Percentiles rank a stretch among this genome's conserved stretches.
phyloP scores from a whole-genome alignment of 53 echinoderm and acorn worm genomes.

The Holothuria scabra region DNA sequence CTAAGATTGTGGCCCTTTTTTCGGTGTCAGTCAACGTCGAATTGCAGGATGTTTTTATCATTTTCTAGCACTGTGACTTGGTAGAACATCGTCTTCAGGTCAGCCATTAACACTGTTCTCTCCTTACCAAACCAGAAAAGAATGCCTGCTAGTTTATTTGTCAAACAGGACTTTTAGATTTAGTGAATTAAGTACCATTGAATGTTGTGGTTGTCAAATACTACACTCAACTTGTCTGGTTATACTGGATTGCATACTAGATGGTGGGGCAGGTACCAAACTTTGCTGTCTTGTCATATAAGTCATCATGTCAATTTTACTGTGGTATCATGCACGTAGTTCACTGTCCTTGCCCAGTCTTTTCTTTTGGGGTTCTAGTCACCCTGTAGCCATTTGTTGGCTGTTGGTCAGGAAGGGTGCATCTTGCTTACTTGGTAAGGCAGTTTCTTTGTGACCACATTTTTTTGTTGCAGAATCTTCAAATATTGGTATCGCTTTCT shows the following conservation, averaged over 20 bases:
- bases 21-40: slow-evolving; percentile 31
- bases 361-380: background rate
- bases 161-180: slow-evolving; percentile 42
- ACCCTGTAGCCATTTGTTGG: background rate
- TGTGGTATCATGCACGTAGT: too few species aligned
- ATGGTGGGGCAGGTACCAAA: slow-evolving; percentile 51
- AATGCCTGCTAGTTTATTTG: slow-evolving; percentile 49
- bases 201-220: slow-evolving; percentile 22
- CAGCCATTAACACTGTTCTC: slow-evolving; percentile 64
- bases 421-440: background rate
- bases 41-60: slow-evolving; percentile 59
- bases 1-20: slow-evolving; percentile 39
- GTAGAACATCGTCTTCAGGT: slow-evolving; percentile 72
- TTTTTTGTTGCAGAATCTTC: background rate
- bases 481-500: background rate
- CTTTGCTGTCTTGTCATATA: background rate
- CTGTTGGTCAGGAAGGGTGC: background rate
- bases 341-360: background rate
- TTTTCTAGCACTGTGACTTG: slow-evolving; percentile 55
- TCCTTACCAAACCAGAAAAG: slow-evolving; percentile 35
- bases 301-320: background rate
- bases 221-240: slow-evolving; percentile 44
- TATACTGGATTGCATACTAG: slow-evolving; percentile 28
- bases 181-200: slow-evolving; percentile 4
- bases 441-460: slow-evolving; percentile 39